Percentiles rank a stretch among this genome's conserved stretches.
These are phyloP conservation scores for Psittacula cyanocephala DNA, from an alignment of 2,113 vertebrate genomes.

Conservation along the genomic window DNA sequence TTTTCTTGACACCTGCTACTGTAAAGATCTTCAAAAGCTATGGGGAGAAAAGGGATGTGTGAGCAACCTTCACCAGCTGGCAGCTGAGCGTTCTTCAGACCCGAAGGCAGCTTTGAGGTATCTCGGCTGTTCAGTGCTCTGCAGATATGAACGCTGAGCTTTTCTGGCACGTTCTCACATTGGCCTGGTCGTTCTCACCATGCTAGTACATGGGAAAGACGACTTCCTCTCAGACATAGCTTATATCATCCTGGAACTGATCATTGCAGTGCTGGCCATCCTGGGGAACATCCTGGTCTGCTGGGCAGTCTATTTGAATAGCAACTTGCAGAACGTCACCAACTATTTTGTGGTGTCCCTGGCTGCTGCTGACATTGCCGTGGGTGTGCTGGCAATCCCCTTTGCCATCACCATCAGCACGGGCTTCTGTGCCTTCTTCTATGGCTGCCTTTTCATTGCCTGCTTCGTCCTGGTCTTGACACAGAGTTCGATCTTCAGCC, in stretches of 20 bases:
- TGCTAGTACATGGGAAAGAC: constrained; percentile 69
- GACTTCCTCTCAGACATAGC: constrained; percentile 49
- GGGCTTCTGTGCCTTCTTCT: constrained; percentile 93
- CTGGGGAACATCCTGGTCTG: constrained; percentile 95
- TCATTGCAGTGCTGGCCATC: constrained; percentile 89
- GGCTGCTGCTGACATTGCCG: constrained; percentile 93
- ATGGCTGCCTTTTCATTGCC: constrained; percentile 94
- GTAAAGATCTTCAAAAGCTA: background rate
- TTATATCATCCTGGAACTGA: constrained; percentile 89
- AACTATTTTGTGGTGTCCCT: constrained; percentile 96
- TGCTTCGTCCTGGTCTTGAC: constrained; percentile 96
- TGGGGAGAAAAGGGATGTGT: background rate
- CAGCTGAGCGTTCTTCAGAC: background rate
- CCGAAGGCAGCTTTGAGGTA: background rate
- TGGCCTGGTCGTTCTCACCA: constrained; percentile 73
- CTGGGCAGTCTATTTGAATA: constrained; percentile 94
- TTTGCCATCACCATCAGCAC: constrained; percentile 94
- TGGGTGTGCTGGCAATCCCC: constrained; percentile 93
- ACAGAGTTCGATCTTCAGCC: constrained; percentile 97
- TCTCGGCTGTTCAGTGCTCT: constrained; percentile 39
- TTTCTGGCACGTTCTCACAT: constrained; percentile 65
- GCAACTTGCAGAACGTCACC: constrained; percentile 95
- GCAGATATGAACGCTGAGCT: constrained; percentile 90
- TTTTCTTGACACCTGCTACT: background rate
- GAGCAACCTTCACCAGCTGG: background rate